Conservation (phyloP, 2,888 invertebrate genomes). For the Pristionchus entomophagus region DNA sequence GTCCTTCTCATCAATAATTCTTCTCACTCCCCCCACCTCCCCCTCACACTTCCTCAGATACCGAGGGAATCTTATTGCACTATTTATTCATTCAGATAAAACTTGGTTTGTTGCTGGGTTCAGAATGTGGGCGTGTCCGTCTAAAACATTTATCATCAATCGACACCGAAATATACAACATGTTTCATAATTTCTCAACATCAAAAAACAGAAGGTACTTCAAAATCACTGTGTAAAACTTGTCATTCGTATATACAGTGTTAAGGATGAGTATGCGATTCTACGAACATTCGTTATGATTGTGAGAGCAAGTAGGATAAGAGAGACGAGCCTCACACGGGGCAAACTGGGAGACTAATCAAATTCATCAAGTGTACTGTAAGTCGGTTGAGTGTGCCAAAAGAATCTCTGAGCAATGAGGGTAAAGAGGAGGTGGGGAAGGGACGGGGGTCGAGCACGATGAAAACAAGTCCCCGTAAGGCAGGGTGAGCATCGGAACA, state of each 20-base stretch:
- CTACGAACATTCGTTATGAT: not conserved
- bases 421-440: not conserved
- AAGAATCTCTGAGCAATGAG: constrained; percentile 9
- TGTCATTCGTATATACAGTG: constrained; percentile 5
- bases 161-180: not conserved
- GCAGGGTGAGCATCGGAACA: constrained; percentile 1
- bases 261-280: constrained; percentile 21
- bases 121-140: not conserved
- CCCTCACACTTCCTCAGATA: constrained; percentile 1
- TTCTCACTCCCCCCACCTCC: not conserved
- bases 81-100: not conserved
- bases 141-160: constrained; percentile 2
- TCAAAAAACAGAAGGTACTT: not conserved
- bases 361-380: constrained; percentile 25
- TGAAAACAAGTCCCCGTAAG: not conserved
- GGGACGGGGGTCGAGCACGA: not conserved
- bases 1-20: constrained; percentile 29
- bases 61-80: not conserved
- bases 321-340: no score
- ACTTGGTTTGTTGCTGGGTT: not conserved
- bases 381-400: not conserved
- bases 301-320: not conserved
- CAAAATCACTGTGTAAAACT: constrained; percentile 13
- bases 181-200: constrained; percentile 11
- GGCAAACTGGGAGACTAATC: not conserved